Base-by-base conservation (phyloP, 2,888 invertebrate species). In the Tuta absoluta region DNA sequence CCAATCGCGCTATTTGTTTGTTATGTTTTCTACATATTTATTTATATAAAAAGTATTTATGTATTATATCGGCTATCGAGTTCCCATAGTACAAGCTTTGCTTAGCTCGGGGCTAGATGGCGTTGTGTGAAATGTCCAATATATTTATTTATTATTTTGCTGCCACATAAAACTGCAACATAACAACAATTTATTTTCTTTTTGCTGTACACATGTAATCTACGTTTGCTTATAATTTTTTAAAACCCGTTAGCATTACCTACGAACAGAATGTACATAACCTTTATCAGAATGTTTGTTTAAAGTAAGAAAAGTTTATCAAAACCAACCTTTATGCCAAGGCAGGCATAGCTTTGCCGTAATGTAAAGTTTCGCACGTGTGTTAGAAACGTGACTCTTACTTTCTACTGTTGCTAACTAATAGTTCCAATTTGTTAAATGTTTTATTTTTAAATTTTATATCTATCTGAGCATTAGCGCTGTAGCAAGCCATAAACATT, bases 361-460 rank as follows among this genome's bases (percentile, higher is more conserved):
- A 45, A 45, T 45, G n/a, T 45, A 4, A 45, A 45, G 45, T 11
- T 21, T 59, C 59, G 17, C 59, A 38, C 37, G 59, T 37, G 57
- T 38, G 33, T 19, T 19, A 12, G 12, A 17, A 59, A 59, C 59
- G 59, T 59, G 59, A 59, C 59, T 59, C 17, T 59, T 59, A 59
- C 38, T 41, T 38, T 41, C 59, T 41, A 59, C n/a, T 23, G 37
- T 19, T 38, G 14, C 14, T 24, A 28, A n/a, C 14, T 24, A 28
- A n/a, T 56, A 5, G 28, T 8, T 33, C 5, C 24, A n/a, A n/a
- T n/a, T 28, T 8, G 8, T 53, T 12, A 19, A 19, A 11, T 51
- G 21, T 21, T 3, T 5, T 19, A 51, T 23, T 21, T 4, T 11
- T 19, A 45, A 11, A n/a, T 48, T n/a, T n/a, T n/a, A n/a, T n/a